Conservation (phyloP, 2,888 invertebrate genomes). For the Liopterus haemorrhoidalis region DNA sequence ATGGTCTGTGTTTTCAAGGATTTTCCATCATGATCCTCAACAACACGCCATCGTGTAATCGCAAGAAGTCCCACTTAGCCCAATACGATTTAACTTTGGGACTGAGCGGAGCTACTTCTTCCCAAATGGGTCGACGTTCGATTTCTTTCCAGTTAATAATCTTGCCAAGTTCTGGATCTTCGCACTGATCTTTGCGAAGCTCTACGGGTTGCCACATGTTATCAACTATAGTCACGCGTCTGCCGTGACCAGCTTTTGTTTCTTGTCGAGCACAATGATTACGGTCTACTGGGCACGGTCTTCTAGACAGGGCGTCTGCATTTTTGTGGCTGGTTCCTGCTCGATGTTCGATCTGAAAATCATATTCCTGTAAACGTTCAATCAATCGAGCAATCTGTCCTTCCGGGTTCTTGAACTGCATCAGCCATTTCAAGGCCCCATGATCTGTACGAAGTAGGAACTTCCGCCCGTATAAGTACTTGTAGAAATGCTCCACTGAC, state of each 20-base stretch:
- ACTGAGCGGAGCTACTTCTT: neutral
- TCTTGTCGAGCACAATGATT: conserved; percentile 1
- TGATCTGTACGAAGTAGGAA: conserved; percentile 37
- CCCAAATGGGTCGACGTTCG: conserved; percentile 2
- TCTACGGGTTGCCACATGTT: neutral
- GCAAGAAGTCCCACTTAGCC: conserved; percentile 5
- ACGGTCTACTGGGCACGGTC: conserved; percentile 24
- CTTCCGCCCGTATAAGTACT: conserved; percentile 34
- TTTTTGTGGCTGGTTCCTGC: conserved; percentile 24
- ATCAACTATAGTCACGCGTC: conserved; percentile 39
- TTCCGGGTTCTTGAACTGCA: conserved; percentile 36
- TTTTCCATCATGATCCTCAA: conserved; percentile 8
- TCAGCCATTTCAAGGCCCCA: conserved; percentile 36
- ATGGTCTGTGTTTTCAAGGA: conserved; percentile 7
- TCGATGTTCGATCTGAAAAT: conserved; percentile 33
- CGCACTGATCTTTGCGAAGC: neutral
- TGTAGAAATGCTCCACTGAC: conserved; percentile 34
- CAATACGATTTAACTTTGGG: conserved; percentile 1
- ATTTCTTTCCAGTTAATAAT: conserved; percentile 3
- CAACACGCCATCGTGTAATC: conserved; percentile 13
- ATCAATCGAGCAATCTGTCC: conserved; percentile 33
- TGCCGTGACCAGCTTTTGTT: too few relatives aligned
- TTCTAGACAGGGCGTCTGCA: conserved; percentile 32
- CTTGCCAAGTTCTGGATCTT: neutral
- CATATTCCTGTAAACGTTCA: conserved; percentile 31